These are phyloP conservation scores for Erebia aethiops DNA, from an alignment of 2,888 invertebrate genomes.

Conservation along the genomic window DNA sequence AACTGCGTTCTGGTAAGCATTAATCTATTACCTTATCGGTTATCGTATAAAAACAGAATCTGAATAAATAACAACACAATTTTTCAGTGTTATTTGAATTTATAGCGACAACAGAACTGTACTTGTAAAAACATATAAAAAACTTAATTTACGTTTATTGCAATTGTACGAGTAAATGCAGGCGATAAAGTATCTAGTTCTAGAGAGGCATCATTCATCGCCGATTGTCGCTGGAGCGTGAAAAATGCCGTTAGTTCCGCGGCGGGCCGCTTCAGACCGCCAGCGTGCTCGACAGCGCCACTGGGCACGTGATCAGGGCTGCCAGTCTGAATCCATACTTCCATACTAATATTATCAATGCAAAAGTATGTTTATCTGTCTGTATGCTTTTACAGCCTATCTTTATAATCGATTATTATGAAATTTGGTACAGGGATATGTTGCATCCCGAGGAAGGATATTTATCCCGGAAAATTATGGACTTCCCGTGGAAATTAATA, in stretches of 20 bases:
- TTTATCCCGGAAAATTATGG: too few relatives aligned
- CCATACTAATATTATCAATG: too few relatives aligned
- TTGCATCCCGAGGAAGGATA: too few relatives aligned
- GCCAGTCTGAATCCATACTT: background rate
- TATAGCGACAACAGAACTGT: slow-evolving; percentile 1
- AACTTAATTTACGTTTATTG: slow-evolving; percentile 14
- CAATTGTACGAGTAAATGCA: slow-evolving; percentile 6
- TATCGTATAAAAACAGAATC: background rate
- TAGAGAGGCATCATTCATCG: slow-evolving; percentile 35
- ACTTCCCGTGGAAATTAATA: too few relatives aligned
- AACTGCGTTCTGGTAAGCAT: background rate
- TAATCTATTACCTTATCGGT: background rate
- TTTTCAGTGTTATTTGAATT: background rate
- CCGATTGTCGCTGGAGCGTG: slow-evolving; percentile 60
- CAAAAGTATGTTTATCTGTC: too few relatives aligned
- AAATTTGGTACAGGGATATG: too few relatives aligned
- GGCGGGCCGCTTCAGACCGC: slow-evolving; percentile 56
- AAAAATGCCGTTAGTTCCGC: slow-evolving; percentile 69
- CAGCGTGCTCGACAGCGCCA: slow-evolving; percentile 60
- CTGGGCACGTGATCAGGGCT: slow-evolving; percentile 59
- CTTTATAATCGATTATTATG: too few relatives aligned
- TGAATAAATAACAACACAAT: background rate
- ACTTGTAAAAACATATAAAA: background rate
- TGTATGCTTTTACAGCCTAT: too few relatives aligned
- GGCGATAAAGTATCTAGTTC: slow-evolving; percentile 25